Conservation (phyloP, 37 sponge, comb jelly and placozoan species). For the Axinella damicornis region DNA sequence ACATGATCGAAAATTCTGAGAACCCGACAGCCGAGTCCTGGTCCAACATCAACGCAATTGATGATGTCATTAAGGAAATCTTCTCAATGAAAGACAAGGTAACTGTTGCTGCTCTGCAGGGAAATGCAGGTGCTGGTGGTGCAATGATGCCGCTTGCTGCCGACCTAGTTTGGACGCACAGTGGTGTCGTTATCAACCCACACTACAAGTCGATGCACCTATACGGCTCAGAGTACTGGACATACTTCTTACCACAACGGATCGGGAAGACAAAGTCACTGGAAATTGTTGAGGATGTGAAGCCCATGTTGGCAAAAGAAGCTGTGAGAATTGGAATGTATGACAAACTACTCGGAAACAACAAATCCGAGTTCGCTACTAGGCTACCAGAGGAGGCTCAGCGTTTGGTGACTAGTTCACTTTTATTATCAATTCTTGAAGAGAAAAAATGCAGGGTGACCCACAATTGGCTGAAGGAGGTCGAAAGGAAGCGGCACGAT, state of each 20-base stretch:
- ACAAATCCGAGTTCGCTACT: neutral
- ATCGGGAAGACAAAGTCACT: constrained; percentile 7
- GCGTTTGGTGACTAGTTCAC: no score
- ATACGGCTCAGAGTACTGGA: constrained; percentile 39
- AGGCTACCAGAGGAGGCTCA: no score
- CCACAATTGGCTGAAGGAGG: no score
- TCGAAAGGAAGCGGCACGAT: no score
- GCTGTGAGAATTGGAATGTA: constrained; percentile 23
- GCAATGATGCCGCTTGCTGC: constrained; percentile 37
- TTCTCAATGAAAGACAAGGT: constrained; percentile 19
- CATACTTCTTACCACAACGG: constrained; percentile 29
- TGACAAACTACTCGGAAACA: constrained; percentile 20
- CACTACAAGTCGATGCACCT: constrained; percentile 35
- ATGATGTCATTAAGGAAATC: constrained; percentile 6
- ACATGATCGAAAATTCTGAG: constrained; percentile 3
- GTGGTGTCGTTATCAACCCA: constrained; percentile 22
- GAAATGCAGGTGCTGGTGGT: constrained; percentile 46
- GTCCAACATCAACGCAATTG: constrained; percentile 19
- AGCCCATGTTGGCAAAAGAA: constrained; percentile 14
- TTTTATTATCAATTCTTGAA: no score
- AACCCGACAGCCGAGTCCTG: constrained; percentile 19
- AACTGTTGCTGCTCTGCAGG: constrained; percentile 5
- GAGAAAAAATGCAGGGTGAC: no score
- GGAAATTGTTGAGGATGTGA: neutral
- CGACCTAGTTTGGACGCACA: constrained; percentile 24